Base-by-base conservation (phyloP, 1,140 invertebrate species). In the Aphelenchoides avenae region DNA sequence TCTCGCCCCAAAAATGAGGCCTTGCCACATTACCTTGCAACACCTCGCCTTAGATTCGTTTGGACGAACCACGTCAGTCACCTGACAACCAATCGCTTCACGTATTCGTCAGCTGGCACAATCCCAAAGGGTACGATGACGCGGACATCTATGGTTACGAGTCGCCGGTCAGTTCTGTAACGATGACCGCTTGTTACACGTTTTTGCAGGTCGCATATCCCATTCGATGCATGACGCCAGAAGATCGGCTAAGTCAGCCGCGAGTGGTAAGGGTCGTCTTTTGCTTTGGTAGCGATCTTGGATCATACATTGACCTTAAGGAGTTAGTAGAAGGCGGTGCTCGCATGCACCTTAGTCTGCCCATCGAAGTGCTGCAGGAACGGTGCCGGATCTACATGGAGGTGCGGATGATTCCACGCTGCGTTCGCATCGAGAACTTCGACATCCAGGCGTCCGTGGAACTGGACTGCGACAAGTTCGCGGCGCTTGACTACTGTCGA, bases 101-200 rank as follows among this genome's bases (percentile, higher is more conserved):
- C 37, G 36, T 61, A 13, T 68, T 58, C n/a, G 52, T 68, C 22
- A 64, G 43, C 2, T 68, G 65, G 65, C 65, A 68, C 44, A 41
- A 58, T 42, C 61, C 61, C 11, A 39, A 15, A 0, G 63, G 63
- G 3, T 68, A 68, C 41, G 52, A 52, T 13, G 65, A 68, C 36
- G 20, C 46, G 11, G 65, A 68, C 43, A 54, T 68, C 24, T 71
- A 61, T 46, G 65, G 65, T n/a, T 68, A 68, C 39, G 65, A 67
- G 27, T 31, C 42, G 30, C 65, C 65, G 1, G 55, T 53, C 6
- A n/a, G n/a, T n/a, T n/a, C n/a, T n/a, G n/a, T n/a, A n/a, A n/a
- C n/a, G n/a, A n/a, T n/a, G n/a, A n/a, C n/a, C n/a, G n/a, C n/a
- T n/a, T n/a, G n/a, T n/a, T n/a, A n/a, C n/a, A n/a, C n/a, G n/a